Evolutionary conservation across 2,888 invertebrate species (phyloP).

Genomic region (Conomelus anceps): DNA sequence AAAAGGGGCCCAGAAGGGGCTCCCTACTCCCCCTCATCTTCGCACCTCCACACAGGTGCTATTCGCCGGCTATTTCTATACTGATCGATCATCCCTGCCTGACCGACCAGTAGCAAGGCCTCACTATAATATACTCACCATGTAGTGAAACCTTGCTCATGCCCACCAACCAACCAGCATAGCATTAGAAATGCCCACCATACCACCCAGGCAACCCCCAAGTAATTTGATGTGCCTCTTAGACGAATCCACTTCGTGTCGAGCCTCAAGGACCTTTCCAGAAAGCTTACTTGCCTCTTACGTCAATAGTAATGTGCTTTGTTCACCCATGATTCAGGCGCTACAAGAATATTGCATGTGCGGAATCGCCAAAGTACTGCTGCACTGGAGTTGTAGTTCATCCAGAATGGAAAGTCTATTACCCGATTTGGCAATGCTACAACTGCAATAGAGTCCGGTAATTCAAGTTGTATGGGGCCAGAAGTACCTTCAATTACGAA

Average conservation of each 20-base stretch:
- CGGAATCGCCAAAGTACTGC: neutral
- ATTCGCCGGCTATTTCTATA: neutral
- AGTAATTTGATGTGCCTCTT: neutral
- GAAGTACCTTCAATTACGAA: no score
- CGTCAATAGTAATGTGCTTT: neutral
- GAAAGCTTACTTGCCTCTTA: neutral
- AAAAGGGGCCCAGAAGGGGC: neutral
- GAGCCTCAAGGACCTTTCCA: neutral
- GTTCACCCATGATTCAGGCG: neutral
- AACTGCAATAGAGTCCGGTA: no score
- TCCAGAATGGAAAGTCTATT: neutral
- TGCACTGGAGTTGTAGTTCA: neutral
- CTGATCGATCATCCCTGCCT: neutral
- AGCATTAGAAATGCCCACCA: no score
- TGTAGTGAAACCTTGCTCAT: no score
- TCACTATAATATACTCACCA: neutral
- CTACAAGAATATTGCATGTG: neutral
- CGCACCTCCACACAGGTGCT: neutral
- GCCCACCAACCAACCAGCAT: neutral
- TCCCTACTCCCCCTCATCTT: neutral
- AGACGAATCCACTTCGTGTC: neutral
- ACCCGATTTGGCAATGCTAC: neutral
- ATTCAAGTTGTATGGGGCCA: no score
- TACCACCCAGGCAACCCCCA: neutral
- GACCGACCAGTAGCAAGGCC: neutral